Percentiles rank a stretch among this genome's conserved stretches.
Evolutionary conservation across 2,113 vertebrate genomes (phyloP).

Genomic region (Trogon melanurus): DNA sequence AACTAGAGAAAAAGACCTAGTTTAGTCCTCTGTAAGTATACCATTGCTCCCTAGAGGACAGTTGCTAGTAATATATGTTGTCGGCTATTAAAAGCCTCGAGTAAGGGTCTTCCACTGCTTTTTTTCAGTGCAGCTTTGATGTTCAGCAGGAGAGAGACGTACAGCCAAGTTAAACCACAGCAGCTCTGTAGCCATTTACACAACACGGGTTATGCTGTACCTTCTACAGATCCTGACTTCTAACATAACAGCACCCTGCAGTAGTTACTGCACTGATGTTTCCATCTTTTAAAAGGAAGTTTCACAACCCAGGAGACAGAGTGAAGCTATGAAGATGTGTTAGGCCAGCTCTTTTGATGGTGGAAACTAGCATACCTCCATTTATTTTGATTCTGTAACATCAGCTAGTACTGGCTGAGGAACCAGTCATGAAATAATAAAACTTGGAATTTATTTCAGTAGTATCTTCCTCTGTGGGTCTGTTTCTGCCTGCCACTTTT

Average conservation of each 20-base stretch:
- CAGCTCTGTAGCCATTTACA: neutral
- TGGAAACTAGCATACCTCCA: neutral
- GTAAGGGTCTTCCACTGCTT: neutral
- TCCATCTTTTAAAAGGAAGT: neutral
- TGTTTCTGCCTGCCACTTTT: neutral
- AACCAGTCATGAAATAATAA: neutral
- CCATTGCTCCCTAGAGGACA: neutral
- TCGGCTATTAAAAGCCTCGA: neutral
- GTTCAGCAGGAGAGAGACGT: neutral
- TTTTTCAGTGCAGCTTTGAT: neutral
- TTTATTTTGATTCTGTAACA: neutral
- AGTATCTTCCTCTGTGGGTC: neutral
- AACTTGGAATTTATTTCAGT: neutral
- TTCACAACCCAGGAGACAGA: neutral
- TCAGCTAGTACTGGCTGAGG: neutral
- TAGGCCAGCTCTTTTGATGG: neutral
- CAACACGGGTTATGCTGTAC: fast-evolving
- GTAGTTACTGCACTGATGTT: neutral
- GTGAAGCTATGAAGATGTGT: neutral
- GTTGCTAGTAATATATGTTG: neutral
- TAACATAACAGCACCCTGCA: neutral
- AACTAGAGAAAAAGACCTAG: neutral
- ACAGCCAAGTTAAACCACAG: neutral
- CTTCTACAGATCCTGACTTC: neutral
- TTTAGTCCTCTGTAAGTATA: neutral